Evolutionary conservation across 2,797 vertebrate species (phyloP), one percentile per base, ranked within the genome.

Genomic region (Myotis daubentonii): DNA sequence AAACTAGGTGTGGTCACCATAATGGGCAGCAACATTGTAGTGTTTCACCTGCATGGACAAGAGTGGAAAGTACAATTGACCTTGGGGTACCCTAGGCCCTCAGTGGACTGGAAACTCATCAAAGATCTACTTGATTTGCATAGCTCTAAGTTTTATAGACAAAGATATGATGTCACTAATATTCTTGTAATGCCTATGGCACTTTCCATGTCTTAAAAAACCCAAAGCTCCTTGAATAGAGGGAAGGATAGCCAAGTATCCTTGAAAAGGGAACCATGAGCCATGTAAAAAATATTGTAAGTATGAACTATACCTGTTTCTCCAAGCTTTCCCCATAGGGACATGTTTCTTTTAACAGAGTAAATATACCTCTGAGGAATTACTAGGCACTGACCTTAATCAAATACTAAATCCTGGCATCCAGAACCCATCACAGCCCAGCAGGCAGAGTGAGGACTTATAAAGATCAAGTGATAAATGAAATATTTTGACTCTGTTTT

Each of bases 401-500:
- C 75, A 88, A 95, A 91, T 25, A 47, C 51, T 71, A 82, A 94
- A 62, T 78, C 17, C 71, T 72, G 60, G 28, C 44, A 60, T 28
- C 44, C 19, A 72, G 68, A 72, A 74, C 36, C 25, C 60, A 49
- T 12, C 33, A 3, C 60, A 91, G 51, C 82, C 49, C 41, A 92
- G 33, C 16, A 87, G 62, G 16, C 6, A 79, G 53, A 78, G 16
- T 81, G 23, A 84, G n/a, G 68, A 47, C 33, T 85, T 78, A 85
- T 20, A 81, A 17, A 76, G 22, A 13, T 44, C 47, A 75, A 83
- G 10, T 36, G 22, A 89, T 66, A 72, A 83, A 62, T 33, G 36
- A 16, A 93, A 94, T 87, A 94, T 87, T 85, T 93, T 91, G 30
- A 94, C 57, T 87, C n/a, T 87, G 44, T 84, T 94, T 91, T 20